Conservation (phyloP, 2,888 invertebrate species). For the Drosophila meridionalis region DNA sequence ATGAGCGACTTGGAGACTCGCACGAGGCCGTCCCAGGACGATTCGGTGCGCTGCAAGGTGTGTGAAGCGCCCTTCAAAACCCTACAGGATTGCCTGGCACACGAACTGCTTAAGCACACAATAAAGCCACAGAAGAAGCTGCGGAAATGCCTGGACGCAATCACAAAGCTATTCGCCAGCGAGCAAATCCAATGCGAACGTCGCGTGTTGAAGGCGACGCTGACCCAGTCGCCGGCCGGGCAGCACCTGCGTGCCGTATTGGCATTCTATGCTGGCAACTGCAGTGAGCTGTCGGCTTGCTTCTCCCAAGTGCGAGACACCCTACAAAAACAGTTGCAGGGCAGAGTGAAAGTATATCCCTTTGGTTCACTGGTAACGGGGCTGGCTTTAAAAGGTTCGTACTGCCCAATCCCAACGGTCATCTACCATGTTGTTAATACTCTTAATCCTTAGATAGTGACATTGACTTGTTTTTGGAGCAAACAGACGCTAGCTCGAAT, state of each 20-base stretch:
- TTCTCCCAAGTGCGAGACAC: conserved; percentile 65
- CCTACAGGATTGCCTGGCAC: conserved; percentile 75
- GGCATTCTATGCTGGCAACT: conserved; percentile 60
- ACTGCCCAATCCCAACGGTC: background rate
- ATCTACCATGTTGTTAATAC: background rate
- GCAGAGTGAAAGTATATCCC: conserved; percentile 84
- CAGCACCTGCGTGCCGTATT: conserved; percentile 63
- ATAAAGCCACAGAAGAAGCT: conserved; percentile 51
- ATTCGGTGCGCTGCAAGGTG: conserved; percentile 65
- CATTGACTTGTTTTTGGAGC: conserved; percentile 88
- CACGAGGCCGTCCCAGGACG: conserved; percentile 11
- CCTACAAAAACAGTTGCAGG: conserved; percentile 73
- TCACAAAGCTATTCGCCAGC: conserved; percentile 50
- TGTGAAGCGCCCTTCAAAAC: conserved; percentile 66
- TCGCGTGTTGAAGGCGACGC: conserved; percentile 34
- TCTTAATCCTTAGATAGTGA: conserved; percentile 86
- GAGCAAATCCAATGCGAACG: conserved; percentile 63
- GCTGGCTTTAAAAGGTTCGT: conserved; percentile 87
- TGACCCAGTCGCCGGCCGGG: conserved; percentile 50
- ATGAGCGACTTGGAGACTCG: conserved; percentile 41
- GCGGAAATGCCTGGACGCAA: conserved; percentile 58
- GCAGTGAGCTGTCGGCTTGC: conserved; percentile 53
- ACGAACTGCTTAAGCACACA: conserved; percentile 77
- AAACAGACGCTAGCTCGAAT: conserved; percentile 8
- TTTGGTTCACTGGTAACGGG: conserved; percentile 92